phyloP scores from a whole-genome alignment of 30 jellyfish, hydroid and myxozoan genomes.

The Aurelia aurita complex sp. Pacific region DNA sequence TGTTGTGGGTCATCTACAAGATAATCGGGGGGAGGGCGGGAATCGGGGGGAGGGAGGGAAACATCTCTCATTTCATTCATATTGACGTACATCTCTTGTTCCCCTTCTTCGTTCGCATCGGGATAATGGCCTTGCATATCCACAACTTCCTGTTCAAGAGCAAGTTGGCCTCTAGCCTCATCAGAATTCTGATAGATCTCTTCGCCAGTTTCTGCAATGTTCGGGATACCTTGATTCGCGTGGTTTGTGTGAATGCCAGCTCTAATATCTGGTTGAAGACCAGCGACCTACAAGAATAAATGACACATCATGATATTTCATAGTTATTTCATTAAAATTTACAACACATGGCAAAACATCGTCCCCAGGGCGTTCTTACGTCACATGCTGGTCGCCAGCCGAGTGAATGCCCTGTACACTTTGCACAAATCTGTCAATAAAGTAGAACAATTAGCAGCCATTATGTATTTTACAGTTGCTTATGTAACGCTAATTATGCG shows the following conservation, averaged over 20 bases:
- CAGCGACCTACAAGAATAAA: neutral
- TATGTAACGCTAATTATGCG: too few relatives aligned
- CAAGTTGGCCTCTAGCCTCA: neutral
- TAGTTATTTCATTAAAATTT: too few relatives aligned
- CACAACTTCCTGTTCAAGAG: neutral
- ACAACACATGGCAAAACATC: too few relatives aligned
- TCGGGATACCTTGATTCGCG: neutral
- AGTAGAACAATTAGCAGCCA: too few relatives aligned
- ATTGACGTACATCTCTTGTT: slow-evolving; percentile 12
- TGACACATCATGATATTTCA: too few relatives aligned
- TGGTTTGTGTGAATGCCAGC: neutral
- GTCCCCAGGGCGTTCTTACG: too few relatives aligned
- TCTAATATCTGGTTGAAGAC: neutral
- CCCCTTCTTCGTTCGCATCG: neutral
- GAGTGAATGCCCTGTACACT: too few relatives aligned
- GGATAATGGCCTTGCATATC: neutral
- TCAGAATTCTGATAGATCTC: neutral
- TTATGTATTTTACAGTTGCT: too few relatives aligned
- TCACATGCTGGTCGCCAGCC: too few relatives aligned
- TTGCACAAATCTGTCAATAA: too few relatives aligned
- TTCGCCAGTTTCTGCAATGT: neutral
- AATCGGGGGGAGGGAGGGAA: slow-evolving; percentile 1
- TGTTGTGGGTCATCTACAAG: too few relatives aligned
- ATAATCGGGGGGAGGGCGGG: slow-evolving; percentile 7
- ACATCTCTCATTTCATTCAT: neutral